Conservation (phyloP, 2,113 vertebrate species). For the Balaenoptera acutorostrata region DNA sequence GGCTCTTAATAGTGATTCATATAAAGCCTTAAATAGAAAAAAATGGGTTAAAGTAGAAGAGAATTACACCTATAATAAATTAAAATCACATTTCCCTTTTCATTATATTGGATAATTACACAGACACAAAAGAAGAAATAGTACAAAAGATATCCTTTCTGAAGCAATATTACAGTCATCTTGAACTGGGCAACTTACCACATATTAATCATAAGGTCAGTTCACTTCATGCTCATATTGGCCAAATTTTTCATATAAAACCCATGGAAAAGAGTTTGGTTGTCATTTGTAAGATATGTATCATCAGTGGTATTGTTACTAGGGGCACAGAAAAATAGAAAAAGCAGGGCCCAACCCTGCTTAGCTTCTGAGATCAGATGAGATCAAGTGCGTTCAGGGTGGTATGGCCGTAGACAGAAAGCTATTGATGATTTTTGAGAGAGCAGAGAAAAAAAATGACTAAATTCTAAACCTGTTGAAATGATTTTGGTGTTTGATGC, state of each 20-base stretch:
- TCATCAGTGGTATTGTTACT: background rate
- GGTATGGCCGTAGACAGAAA: background rate
- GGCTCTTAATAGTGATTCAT: conserved; percentile 8
- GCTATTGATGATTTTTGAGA: background rate
- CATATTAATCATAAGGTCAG: background rate
- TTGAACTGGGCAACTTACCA: background rate
- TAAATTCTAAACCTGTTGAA: background rate
- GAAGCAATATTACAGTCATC: background rate
- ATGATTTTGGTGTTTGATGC: background rate
- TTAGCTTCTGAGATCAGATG: too few relatives aligned
- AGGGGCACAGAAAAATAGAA: background rate
- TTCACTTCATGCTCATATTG: background rate
- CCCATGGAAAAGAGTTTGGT: background rate
- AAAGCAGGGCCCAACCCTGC: background rate
- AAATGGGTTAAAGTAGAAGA: background rate
- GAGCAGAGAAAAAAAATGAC: background rate
- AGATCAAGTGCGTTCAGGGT: too few relatives aligned
- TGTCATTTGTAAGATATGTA: background rate
- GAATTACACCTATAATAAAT: background rate
- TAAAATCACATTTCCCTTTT: conserved; percentile 33
- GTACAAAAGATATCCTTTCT: background rate
- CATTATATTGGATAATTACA: conserved; percentile 11
- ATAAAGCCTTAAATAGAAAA: conserved; percentile 24
- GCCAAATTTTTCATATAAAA: background rate
- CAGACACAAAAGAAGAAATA: background rate